Base-by-base conservation (phyloP, 2,888 invertebrate species). In the Prosapia bicincta region DNA sequence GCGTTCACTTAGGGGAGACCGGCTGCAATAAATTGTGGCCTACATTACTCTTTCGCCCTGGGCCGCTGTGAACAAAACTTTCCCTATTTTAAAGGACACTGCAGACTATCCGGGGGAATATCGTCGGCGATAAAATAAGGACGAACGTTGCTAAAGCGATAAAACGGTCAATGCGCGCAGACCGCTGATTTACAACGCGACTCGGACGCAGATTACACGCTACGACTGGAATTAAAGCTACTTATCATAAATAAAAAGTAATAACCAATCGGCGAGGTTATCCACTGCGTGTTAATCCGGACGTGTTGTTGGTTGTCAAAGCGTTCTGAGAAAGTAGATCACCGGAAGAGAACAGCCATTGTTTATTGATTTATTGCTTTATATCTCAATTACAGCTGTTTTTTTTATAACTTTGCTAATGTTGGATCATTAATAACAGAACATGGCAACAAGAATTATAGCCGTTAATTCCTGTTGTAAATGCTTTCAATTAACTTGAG, bases 1-100 rank as follows among this genome's bases (percentile, higher is more conserved):
- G 74, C 74, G 74, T 69, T 69, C 74, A 69, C 74, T 74, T 65
- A 65, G 74, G 74, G 74, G 74, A 69, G 54, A 68, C 73, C 68
- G 54, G 54, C 54, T 54, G 54, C 73, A 28, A 73, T 73, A 73
- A 73, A 73, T 73, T 73, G 73, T 69, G 68, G 43, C 67, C 32
- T 67, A 24, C 66, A 25, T 38, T 54, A 54, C 66, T 54, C 72
- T 23, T 28, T 30, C 20, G 66, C 23, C 72, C 66, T 7, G 20
- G n/a, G 32, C 13, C 23, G 15, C 67, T 69, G 30, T 20, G 54
- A 54, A 73, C 73, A 73, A 68, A 73, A 68, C 73, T 73, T 26
- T 54, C 43, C 73, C 73, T 73, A 73, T 73, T 73, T n/a, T 73
- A 73, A 26, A 73, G 54, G 73, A 73, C 73, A 73, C 43, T 1